Conservation (phyloP, 2,888 invertebrate species). For the Silvanus unidentatus region DNA sequence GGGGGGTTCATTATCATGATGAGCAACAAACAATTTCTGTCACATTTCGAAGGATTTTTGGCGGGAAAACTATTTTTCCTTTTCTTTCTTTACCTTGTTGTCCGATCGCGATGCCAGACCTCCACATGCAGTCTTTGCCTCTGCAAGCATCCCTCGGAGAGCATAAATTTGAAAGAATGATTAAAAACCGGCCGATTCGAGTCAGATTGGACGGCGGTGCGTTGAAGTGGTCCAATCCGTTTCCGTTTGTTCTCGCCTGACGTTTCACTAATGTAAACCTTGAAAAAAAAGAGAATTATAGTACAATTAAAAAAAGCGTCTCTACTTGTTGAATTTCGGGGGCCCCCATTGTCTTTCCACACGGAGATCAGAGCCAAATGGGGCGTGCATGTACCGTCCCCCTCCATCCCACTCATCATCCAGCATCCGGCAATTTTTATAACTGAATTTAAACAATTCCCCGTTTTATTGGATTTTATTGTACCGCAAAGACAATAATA, state of each 20-base stretch:
- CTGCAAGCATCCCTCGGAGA: constrained; percentile 52
- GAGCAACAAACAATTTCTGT: not conserved
- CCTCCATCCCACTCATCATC: too few relatives aligned
- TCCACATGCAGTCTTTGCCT: constrained; percentile 61
- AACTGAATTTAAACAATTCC: too few relatives aligned
- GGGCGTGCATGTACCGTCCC: too few relatives aligned
- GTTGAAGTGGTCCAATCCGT: constrained; percentile 55
- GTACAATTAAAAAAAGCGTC: not conserved
- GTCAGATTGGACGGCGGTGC: constrained; percentile 76
- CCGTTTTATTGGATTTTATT: too few relatives aligned
- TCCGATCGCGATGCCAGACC: constrained; percentile 81
- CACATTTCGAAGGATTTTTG: too few relatives aligned
- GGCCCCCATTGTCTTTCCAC: too few relatives aligned
- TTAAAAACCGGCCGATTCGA: constrained; percentile 74
- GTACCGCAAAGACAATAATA: too few relatives aligned
- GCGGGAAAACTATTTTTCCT: too few relatives aligned
- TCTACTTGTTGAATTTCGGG: not conserved
- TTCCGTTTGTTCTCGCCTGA: constrained; percentile 31
- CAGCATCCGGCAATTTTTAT: too few relatives aligned
- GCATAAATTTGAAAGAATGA: constrained; percentile 66
- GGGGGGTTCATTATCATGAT: not conserved
- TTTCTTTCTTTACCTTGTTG: constrained; percentile 61
- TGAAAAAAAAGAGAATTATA: constrained; percentile 12
- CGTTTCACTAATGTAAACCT: constrained; percentile 54
- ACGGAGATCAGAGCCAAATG: too few relatives aligned